Evolutionary conservation across 2,113 vertebrate species (phyloP), one percentile per base, ranked within the genome.

Genomic region (Abramis brama): DNA sequence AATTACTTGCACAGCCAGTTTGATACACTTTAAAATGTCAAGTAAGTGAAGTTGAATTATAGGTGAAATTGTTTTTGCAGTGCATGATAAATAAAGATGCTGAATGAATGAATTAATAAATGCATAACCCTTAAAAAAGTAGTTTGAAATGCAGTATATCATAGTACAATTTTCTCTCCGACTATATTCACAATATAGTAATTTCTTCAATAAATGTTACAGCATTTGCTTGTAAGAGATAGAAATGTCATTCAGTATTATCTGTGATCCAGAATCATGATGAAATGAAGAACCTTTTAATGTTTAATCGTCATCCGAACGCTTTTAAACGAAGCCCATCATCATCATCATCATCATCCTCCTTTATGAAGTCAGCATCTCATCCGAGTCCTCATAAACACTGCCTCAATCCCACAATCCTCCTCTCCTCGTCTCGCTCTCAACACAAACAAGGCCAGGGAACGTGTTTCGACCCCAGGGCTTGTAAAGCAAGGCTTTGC

Each of bases 401-500:
- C 39, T 50, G 19, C 9, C 27, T 36, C 45, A 45, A 47, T 19
- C 75, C 64, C 23, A 43, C 43, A 74, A 64, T 64, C 27, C 64
- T 43, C 33, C 55, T 30, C 43, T 57, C 25, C n/a, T 21, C 21
- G 11, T 59, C 50, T 17, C 25, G 82, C 50, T 23, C 60, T 71
- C 21, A 45, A 62, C 15, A 79, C 30, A 75, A 80, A 76, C 23
- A 73, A 36, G 75, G 36, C 21, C 17, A 9, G 13, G 30, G 12
- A 79, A 79, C 75, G 64, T 39, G 25, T 81, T 19, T 55, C 11
- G 66, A 83, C 52, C 55, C 52, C 36, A 5, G 17, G 55, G 50
- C 78, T 84, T 55, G 59, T 87, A 86, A 86, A 86, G 81, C 70
- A 83, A 1, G 76, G 75, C 77, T 73, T 23, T 47, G 55, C 57